Base-by-base conservation (phyloP, 2,888 invertebrate species). In the Chymomyza fuscimana region DNA sequence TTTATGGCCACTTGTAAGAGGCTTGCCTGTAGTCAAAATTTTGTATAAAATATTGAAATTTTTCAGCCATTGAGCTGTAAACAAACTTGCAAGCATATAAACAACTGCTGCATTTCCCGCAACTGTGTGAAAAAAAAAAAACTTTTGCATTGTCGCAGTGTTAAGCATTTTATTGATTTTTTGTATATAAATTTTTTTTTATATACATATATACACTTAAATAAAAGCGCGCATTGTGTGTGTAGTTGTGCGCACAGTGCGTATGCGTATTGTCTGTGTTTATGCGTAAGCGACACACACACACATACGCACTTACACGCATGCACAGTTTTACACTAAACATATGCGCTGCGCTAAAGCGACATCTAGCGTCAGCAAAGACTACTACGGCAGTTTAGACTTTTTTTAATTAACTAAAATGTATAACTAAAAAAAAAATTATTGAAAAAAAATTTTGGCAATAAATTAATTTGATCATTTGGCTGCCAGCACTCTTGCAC, bases 1-100 rank as follows among this genome's bases (percentile, higher is more conserved):
- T 80, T 83, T 83, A 83, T 84, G 88, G 83, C 88, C 83, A 84
- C 83, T 84, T 84, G 88, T 87, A 84, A 84, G 83, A 87, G 54
- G 22, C 54, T 46, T 46, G 40, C 40, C 40, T 46, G 40, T 46
- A 46, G 40, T 46, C 32, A 46, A 46, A 15, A 19, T 54, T 54
- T 54, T 16, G 51, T 54, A 54, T 54, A 54, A 54, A 19, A 19
- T 54, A 22, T 19, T 54, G 19, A 54, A 16, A 16, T 54, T 19
- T n/a, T 51, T 1, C n/a, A 9, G 51, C 2, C 2, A n/a, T 29
- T 4, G 29, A 3, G 29, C 29, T 29, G 29, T 32, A 5, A 51
- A 25, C 25, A 25, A 25, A 25, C 4, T 25, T 25, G 25, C 25
- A 25, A 3, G 25, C 25, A 3, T 25, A 25, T 25, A 36, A 72